These are phyloP conservation scores for Perdix hodgsoniae DNA, from an alignment of 2,797 vertebrate species.

Conservation along the genomic window DNA sequence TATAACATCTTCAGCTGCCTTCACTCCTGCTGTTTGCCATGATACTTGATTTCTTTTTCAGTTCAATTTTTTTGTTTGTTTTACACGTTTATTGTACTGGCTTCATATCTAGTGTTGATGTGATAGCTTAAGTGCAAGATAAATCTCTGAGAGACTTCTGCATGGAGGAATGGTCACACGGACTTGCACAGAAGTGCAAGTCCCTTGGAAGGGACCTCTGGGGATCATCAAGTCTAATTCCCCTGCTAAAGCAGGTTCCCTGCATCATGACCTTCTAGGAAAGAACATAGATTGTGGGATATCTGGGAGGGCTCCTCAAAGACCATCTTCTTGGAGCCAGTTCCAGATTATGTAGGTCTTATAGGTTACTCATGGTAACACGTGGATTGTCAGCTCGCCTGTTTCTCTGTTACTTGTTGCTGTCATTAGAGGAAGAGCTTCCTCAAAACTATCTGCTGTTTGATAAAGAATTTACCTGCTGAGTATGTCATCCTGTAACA, in stretches of 20 bases:
- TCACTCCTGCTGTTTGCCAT: not conserved
- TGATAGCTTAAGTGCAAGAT: not conserved
- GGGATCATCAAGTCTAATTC: no score
- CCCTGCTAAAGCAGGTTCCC: no score
- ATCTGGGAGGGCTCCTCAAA: not conserved
- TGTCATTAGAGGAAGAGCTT: not conserved
- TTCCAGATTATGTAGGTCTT: not conserved
- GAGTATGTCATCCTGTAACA: not conserved
- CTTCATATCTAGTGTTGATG: not conserved
- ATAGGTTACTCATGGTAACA: not conserved
- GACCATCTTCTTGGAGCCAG: not conserved
- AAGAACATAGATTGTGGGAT: not conserved
- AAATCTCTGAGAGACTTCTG: not conserved
- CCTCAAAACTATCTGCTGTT: not conserved
- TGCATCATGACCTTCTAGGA: not conserved
- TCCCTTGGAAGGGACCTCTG: no score
- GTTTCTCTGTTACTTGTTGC: not conserved
- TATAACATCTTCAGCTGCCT: not conserved
- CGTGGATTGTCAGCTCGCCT: not conserved
- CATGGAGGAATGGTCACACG: not conserved
- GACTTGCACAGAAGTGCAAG: no score
- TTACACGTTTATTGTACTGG: not conserved
- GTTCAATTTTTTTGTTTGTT: not conserved
- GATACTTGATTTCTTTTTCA: not conserved
- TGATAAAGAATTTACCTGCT: not conserved